Conservation (phyloP, 1,140 invertebrate species). For the Drosophila elegans region DNA sequence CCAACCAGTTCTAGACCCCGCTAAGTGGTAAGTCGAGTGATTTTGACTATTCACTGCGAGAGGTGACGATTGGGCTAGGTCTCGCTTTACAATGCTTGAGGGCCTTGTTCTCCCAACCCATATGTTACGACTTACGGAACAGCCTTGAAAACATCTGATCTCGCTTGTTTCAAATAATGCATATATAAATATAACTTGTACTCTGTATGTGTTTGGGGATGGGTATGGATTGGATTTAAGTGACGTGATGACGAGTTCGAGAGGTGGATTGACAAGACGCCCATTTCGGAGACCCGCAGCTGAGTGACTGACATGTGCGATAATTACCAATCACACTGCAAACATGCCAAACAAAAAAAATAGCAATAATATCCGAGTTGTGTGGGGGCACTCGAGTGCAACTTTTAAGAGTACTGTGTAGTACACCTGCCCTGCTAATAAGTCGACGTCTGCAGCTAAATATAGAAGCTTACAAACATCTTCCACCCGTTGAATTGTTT, state of each 20-base stretch:
- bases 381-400: constrained; percentile 61
- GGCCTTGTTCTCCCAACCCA: constrained; percentile 74
- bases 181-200: neutral
- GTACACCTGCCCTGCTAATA: constrained; percentile 33
- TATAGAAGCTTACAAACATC: constrained; percentile 66
- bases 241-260: constrained; percentile 34
- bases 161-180: constrained; percentile 36
- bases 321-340: constrained; percentile 70
- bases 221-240: neutral
- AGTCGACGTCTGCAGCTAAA: constrained; percentile 39
- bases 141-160: constrained; percentile 75
- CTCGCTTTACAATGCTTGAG: constrained; percentile 65
- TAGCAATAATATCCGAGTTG: neutral
- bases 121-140: constrained; percentile 73
- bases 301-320: constrained; percentile 43
- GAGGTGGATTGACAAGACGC: constrained; percentile 60
- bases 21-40: rapidly evolving
- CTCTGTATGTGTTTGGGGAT: neutral
- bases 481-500: constrained; percentile 47
- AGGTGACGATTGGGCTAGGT: constrained; percentile 67
- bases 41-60: neutral
- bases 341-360: constrained; percentile 43
- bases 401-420: constrained; percentile 19
- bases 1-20: constrained; percentile 39
- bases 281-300: constrained; percentile 54